These are phyloP conservation scores for Panonychus citri DNA, from an alignment of 1,140 invertebrate species.

Conservation along the genomic window DNA sequence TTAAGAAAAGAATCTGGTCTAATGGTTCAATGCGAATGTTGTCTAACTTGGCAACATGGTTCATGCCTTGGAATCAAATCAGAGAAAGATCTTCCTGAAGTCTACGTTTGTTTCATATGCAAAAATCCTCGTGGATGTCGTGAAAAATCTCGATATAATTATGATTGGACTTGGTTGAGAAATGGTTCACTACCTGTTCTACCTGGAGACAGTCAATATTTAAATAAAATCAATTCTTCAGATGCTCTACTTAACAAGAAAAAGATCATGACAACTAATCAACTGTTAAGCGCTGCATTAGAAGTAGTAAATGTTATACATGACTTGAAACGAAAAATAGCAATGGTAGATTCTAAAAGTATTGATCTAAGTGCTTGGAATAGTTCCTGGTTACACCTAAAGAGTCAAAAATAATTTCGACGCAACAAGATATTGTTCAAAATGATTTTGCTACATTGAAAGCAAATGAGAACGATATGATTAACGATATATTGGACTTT, in stretches of 20 bases:
- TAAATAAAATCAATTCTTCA: not conserved
- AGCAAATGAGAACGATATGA: not conserved
- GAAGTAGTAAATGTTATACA: conserved; percentile 2
- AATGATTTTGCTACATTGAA: not conserved
- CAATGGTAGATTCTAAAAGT: not conserved
- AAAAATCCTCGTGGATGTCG: conserved; percentile 40
- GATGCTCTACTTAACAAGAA: not conserved
- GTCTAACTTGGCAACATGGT: conserved; percentile 81
- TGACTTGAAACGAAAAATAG: conserved; percentile 1
- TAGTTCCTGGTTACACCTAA: not conserved
- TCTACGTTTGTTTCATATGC: conserved; percentile 70
- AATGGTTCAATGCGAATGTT: conserved; percentile 85
- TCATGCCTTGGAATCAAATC: conserved; percentile 56
- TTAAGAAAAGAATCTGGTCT: conserved; percentile 66
- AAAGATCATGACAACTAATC: conserved; percentile 1
- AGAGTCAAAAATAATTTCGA: not conserved
- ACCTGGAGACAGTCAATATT: not conserved
- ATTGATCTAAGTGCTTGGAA: not conserved
- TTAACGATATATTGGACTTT: conserved; percentile 2
- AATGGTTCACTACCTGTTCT: conserved; percentile 37
- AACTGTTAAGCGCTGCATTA: not conserved
- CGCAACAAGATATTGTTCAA: not conserved
- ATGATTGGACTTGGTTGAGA: conserved; percentile 67
- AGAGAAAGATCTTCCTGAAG: conserved; percentile 58
- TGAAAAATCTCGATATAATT: conserved; percentile 42